These are phyloP conservation scores for Moxostoma hubbsi DNA, from an alignment of 2,797 vertebrate species.

Conservation along the genomic window DNA sequence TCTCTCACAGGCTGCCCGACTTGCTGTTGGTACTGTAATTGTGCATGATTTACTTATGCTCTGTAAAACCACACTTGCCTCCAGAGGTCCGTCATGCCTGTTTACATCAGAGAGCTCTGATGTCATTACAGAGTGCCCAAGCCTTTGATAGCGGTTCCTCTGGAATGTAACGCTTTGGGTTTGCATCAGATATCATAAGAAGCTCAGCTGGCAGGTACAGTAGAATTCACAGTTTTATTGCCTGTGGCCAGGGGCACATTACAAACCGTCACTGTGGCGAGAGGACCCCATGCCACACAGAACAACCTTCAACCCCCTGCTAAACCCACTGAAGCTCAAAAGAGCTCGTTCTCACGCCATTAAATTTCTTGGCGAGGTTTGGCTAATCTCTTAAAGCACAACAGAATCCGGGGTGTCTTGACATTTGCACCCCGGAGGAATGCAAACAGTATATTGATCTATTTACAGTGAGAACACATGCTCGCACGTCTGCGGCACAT, in stretches of 20 bases:
- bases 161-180: slow-evolving; percentile 80
- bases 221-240: slow-evolving; percentile 83
- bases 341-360: slow-evolving; percentile 74
- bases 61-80: slow-evolving; percentile 71
- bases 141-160: slow-evolving; percentile 76
- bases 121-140: slow-evolving; percentile 76
- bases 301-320: slow-evolving; percentile 55
- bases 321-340: slow-evolving; percentile 63
- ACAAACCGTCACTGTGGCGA: slow-evolving; percentile 65
- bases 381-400: slow-evolving; percentile 73
- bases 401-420: slow-evolving; percentile 63
- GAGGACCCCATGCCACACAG: slow-evolving; percentile 55
- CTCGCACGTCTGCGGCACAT: slow-evolving; percentile 27
- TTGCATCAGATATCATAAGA: slow-evolving; percentile 67
- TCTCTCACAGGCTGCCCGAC: slow-evolving; percentile 64
- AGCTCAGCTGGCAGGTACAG: slow-evolving; percentile 82
- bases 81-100: slow-evolving; percentile 78
- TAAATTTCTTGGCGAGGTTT: slow-evolving; percentile 74
- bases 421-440: slow-evolving; percentile 64
- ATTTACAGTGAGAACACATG: slow-evolving; percentile 57
- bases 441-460: slow-evolving; percentile 67
- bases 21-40: slow-evolving; percentile 63
- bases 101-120: slow-evolving; percentile 83
- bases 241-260: slow-evolving; percentile 69
- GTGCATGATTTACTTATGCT: slow-evolving; percentile 70